Base-by-base conservation (phyloP, 2,113 vertebrate species). In the Melanostigma gelatinosum region DNA sequence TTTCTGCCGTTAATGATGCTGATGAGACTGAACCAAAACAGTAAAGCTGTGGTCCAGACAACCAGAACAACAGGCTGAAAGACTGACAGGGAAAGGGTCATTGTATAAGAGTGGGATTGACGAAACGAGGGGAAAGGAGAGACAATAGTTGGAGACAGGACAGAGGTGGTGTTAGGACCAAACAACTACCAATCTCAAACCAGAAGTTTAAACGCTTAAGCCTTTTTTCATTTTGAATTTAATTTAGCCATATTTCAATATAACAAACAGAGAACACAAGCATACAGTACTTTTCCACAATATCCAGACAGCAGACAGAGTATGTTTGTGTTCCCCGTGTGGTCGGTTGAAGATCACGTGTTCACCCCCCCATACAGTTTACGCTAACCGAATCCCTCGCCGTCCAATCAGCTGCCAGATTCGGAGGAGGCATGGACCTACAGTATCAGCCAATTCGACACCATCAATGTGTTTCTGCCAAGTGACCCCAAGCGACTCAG, bases 261-360 rank as follows among this genome's bases (percentile, higher is more conserved):
- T 22, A 72, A 44, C 27, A 72, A 46, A 44, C n/a, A 1, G 4
- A 54, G 4, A 64, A 62, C 67, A 24, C 22, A 61, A 55, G 20
- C 42, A 36, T 1, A 57, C 27, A 34, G 11, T 4, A 40, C 32
- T 80, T 48, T 57, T 12, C 32, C 55, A 80, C 57, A 75, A 44
- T 42, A 72, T 22, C 29, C 50, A 32, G 29, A 7, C 22, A 75
- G 58, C 34, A 80, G 62, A 57, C 52, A 67, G 54, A 66, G 71
- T 44, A 60, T 72, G 44, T 76, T 18, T 88, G 74, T 79, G 58
- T 77, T 81, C 32, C 64, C 75, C 65, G 81, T 75, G 85, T 84
- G 80, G 74, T 78, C 69, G 36, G 27, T 72, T 3, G 40, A 89
- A 79, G 73, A 79, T 79, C 67, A 87, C 79, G 63, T 32, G 34